Evolutionary conservation across 1,140 invertebrate genomes (phyloP).

Genomic region (Bombyx mandarina): DNA sequence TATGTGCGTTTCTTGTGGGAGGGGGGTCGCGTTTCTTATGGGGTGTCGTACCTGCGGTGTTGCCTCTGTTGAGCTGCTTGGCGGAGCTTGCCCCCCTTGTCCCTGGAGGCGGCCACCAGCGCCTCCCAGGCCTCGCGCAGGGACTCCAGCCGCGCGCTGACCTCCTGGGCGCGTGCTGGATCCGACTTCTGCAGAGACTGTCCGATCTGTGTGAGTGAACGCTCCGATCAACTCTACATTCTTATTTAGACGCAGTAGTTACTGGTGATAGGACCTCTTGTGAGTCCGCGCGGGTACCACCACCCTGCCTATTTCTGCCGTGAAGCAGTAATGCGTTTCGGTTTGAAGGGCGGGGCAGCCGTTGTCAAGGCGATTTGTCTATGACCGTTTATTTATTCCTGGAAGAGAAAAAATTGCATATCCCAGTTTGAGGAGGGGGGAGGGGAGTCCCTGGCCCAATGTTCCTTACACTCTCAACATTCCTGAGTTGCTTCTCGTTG

Average conservation of each 20-base stretch:
- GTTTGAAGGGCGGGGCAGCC: too few relatives aligned
- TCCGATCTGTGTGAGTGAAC: constrained; percentile 34
- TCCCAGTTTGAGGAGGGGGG: too few relatives aligned
- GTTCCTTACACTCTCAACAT: constrained; percentile 80
- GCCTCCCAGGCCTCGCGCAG: constrained; percentile 43
- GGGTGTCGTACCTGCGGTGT: constrained; percentile 64
- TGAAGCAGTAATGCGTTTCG: too few relatives aligned
- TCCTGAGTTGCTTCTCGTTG: constrained; percentile 89
- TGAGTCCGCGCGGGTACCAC: too few relatives aligned
- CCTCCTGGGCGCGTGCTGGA: constrained; percentile 33
- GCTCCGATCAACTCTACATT: background rate
- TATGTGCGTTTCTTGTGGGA: too few relatives aligned
- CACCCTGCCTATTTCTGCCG: too few relatives aligned
- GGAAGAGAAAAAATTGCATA: too few relatives aligned
- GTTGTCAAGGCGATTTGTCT: background rate
- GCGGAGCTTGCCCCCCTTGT: constrained; percentile 84
- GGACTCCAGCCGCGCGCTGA: constrained; percentile 27
- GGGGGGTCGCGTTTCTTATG: background rate
- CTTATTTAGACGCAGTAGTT: background rate
- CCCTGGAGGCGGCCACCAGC: constrained; percentile 74
- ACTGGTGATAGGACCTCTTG: too few relatives aligned
- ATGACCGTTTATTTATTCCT: background rate
- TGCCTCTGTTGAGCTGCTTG: constrained; percentile 87
- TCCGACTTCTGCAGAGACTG: constrained; percentile 61
- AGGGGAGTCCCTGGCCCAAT: background rate